Evolutionary conservation across 2,888 invertebrate species (phyloP).

Genomic region (Machimus atricapillus): DNA sequence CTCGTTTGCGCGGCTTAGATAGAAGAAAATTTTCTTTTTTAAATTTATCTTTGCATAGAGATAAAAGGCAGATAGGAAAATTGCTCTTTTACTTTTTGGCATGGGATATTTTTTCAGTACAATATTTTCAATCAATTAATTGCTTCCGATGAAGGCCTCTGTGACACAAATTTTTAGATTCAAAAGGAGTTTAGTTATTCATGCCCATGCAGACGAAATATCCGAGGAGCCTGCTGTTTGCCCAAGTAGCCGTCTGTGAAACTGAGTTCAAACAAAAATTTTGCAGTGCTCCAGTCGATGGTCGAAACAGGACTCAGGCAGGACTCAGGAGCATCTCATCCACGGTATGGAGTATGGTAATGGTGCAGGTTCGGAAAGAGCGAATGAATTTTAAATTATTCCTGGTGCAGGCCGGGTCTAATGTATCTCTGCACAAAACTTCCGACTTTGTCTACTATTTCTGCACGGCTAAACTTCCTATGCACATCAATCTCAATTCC

Average conservation of each 20-base stretch:
- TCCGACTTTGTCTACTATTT: neutral
- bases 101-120: neutral
- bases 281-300: neutral
- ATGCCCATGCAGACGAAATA: neutral
- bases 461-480: neutral
- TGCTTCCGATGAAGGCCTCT: neutral
- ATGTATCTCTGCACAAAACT: neutral
- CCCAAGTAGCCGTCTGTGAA: neutral
- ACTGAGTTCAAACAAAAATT: neutral
- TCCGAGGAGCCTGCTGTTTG: neutral
- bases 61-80: neutral
- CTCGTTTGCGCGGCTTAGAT: neutral
- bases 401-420: neutral
- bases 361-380: neutral
- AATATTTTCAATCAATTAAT: neutral
- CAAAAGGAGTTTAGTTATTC: neutral
- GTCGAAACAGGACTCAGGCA: too few relatives aligned
- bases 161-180: neutral
- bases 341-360: neutral
- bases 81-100: neutral
- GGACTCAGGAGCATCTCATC: neutral
- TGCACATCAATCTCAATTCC: neutral
- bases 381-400: neutral
- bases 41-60: neutral
- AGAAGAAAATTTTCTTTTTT: neutral